Conservation (phyloP, 2,888 invertebrate species). For the Rotaria sp. region DNA sequence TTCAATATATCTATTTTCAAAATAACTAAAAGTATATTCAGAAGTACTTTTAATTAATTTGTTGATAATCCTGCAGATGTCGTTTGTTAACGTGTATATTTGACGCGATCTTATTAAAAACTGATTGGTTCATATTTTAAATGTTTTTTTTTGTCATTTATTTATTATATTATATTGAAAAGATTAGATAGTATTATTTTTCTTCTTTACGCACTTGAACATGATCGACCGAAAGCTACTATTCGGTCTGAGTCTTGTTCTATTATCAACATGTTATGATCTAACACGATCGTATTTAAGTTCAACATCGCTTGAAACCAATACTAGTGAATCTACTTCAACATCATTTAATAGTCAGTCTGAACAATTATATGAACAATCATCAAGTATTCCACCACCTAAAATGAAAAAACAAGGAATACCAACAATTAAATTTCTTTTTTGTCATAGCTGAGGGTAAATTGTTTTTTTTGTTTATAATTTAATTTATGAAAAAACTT, state of each 20-base stretch:
- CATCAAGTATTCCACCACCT: neutral
- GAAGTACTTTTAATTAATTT: too few relatives aligned
- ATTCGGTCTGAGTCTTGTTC: neutral
- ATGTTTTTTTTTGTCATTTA: neutral
- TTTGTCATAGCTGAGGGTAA: constrained; percentile 12
- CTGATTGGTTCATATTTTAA: neutral
- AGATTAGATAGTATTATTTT: too few relatives aligned
- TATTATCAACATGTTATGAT: neutral
- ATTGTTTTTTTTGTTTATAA: too few relatives aligned
- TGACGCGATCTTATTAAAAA: neutral
- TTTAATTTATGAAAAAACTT: neutral
- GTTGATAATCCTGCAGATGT: neutral
- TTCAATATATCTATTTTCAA: too few relatives aligned
- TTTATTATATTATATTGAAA: too few relatives aligned
- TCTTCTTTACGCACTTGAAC: neutral
- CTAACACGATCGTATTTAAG: neutral
- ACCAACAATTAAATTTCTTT: neutral
- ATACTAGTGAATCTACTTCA: neutral
- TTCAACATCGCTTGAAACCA: neutral
- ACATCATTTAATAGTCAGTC: neutral
- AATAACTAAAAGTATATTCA: too few relatives aligned
- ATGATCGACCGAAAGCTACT: neutral
- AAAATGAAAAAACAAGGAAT: neutral
- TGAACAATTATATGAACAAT: neutral
- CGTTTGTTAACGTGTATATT: neutral